Base-by-base conservation (phyloP, 2,113 vertebrate genomes). In the Scomber scombrus region DNA sequence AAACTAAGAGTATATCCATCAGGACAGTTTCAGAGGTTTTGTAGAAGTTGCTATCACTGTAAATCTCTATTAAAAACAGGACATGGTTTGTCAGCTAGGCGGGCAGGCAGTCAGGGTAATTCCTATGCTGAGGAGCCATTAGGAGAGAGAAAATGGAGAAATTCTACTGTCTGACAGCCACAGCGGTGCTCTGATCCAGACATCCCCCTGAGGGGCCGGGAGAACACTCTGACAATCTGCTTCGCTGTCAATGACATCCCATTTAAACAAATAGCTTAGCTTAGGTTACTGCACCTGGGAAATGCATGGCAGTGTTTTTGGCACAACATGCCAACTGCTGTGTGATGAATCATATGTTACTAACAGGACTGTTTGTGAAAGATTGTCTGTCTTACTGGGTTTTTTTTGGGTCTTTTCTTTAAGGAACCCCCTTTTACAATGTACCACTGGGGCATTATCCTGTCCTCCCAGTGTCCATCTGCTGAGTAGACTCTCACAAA, bases 201-300 rank as follows among this genome's bases (percentile, higher is more conserved):
- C 85, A 68, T 87, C 85, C 80, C 90, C 83, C 86, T 5, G 60
- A 86, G 90, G 89, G 85, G 73, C 88, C 82, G 56, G 75, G 76
- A 80, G 55, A 93, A 88, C 83, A 92, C 71, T 83, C 86, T 82
- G 87, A 91, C 88, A 91, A 91, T 89, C 85, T 89, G 86, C 91
- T 86, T 81, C 45, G 75, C 89, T 85, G 87, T 92, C 90, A 88
- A 76, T 88, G 88, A 86, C 92, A 86, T 91, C 82, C 88, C 85
- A 88, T 93, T 91, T 87, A 91, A 93, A 91, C 88, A 92, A 93
- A 93, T 88, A 85, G 91, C 88, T 85, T 57, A 86, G 78, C 82
- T 85, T 84, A 74, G 83, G 85, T 88, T 85, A 71, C 76, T n/a
- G 45, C 85, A 84, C 75, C 81, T 71, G 67, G 80, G 78, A 89